A percentile compares a stretch with the other conserved stretches of the same genome.
These are phyloP conservation scores for Drosophila parabipectinata DNA, from an alignment of 1,140 invertebrate species.

Conservation along the genomic window DNA sequence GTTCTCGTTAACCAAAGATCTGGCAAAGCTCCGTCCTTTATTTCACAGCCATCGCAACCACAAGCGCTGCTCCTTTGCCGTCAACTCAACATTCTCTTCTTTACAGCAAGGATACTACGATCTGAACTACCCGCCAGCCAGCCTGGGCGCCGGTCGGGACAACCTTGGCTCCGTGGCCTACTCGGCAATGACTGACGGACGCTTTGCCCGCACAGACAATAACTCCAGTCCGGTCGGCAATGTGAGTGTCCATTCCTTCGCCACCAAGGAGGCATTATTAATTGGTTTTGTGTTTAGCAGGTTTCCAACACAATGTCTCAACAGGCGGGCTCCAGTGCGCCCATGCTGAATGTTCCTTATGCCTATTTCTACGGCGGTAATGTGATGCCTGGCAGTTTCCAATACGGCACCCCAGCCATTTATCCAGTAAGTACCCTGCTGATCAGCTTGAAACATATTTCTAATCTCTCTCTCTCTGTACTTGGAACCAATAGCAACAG, in stretches of 20 bases:
- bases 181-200: conserved; percentile 89
- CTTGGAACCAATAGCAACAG: conserved; percentile 84
- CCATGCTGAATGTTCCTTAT: conserved; percentile 85
- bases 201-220: conserved; percentile 92
- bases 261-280: background rate
- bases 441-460: background rate
- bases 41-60: conserved; percentile 12
- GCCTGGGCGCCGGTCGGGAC: conserved; percentile 87
- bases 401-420: conserved; percentile 89
- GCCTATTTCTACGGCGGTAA: conserved; percentile 89
- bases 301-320: conserved; percentile 89
- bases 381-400: conserved; percentile 90
- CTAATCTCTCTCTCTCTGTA: background rate
- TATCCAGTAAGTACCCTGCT: conserved; percentile 86
- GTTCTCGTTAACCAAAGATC: background rate
- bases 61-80: conserved; percentile 5
- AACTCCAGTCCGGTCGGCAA: conserved; percentile 90
- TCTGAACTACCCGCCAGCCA: conserved; percentile 88
- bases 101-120: conserved; percentile 87
- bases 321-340: conserved; percentile 85
- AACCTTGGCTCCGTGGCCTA: conserved; percentile 90
- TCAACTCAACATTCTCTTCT: conserved; percentile 8
- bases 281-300: conserved; percentile 23
- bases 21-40: conserved; percentile 22
- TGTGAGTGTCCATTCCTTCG: conserved; percentile 46